Percentiles rank a stretch among this genome's conserved stretches.
Evolutionary conservation across 2,888 invertebrate species (phyloP).

Genomic region (Euzophera pinguis): DNA sequence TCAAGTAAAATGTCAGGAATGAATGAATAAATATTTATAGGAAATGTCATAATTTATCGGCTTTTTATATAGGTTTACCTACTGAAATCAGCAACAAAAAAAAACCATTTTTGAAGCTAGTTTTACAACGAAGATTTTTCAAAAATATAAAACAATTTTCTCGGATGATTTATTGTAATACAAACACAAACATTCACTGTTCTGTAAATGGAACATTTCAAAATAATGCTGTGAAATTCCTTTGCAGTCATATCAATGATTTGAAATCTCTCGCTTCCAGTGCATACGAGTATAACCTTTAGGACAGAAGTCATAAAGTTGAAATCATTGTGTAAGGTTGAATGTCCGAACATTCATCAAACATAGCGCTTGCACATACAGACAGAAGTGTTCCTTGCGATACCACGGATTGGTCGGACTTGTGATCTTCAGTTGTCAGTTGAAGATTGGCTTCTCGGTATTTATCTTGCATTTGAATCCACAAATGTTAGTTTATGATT

Average conservation of each 20-base stretch:
- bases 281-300: background rate
- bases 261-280: background rate
- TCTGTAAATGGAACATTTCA: background rate
- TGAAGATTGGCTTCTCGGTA: conserved; percentile 1
- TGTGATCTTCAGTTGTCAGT: conserved; percentile 7
- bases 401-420: background rate
- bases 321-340: background rate
- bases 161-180: background rate
- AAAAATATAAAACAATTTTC: too few species aligned
- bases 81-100: too few species aligned
- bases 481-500: background rate
- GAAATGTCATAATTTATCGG: too few species aligned
- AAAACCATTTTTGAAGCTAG: too few species aligned
- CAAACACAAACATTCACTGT: background rate
- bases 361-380: background rate
- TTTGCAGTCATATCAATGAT: background rate
- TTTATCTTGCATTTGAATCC: conserved; percentile 7
- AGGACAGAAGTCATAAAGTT: background rate
- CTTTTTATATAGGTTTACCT: too few species aligned
- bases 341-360: conserved; percentile 1
- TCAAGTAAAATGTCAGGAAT: too few species aligned
- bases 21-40: too few species aligned
- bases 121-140: too few species aligned
- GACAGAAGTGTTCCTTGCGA: conserved; percentile 3
- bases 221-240: background rate